Conservation (phyloP, 2,113 vertebrate species). For the Ariopsis seemanni region DNA sequence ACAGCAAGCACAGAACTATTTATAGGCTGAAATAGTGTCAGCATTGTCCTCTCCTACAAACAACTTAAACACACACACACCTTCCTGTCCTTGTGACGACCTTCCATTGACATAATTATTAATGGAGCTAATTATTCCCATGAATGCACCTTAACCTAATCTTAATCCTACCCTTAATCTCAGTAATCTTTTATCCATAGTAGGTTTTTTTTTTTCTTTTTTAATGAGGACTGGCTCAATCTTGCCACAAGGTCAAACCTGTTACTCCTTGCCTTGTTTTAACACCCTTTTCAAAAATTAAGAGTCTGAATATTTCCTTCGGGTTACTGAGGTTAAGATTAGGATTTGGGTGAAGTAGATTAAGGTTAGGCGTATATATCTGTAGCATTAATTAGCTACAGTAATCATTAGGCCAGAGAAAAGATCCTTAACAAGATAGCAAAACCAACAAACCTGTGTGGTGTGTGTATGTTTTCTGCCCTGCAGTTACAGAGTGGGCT, state of each 20-base stretch:
- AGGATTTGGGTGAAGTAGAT: neutral
- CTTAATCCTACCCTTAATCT: neutral
- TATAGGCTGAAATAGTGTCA: conserved; percentile 33
- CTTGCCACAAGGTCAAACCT: neutral
- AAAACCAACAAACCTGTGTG: neutral
- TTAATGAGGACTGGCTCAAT: neutral
- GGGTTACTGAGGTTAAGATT: neutral
- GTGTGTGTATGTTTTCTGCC: neutral
- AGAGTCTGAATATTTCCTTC: too few species aligned
- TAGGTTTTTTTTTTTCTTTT: neutral
- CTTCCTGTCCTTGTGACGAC: neutral
- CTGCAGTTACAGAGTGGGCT: conserved; percentile 17
- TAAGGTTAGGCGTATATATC: neutral
- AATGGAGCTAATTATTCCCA: neutral
- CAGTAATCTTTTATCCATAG: neutral
- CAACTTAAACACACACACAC: conserved; percentile 9
- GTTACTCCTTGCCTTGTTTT: neutral
- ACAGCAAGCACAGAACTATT: conserved; percentile 28
- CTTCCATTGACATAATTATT: neutral
- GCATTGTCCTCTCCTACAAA: conserved; percentile 24
- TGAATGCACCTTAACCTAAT: neutral
- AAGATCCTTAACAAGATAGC: neutral
- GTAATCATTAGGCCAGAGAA: neutral
- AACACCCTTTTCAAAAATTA: neutral
- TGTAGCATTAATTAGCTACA: neutral